These are phyloP conservation scores for Nymphalis io DNA, from an alignment of 1,140 invertebrate species.

Conservation along the genomic window DNA sequence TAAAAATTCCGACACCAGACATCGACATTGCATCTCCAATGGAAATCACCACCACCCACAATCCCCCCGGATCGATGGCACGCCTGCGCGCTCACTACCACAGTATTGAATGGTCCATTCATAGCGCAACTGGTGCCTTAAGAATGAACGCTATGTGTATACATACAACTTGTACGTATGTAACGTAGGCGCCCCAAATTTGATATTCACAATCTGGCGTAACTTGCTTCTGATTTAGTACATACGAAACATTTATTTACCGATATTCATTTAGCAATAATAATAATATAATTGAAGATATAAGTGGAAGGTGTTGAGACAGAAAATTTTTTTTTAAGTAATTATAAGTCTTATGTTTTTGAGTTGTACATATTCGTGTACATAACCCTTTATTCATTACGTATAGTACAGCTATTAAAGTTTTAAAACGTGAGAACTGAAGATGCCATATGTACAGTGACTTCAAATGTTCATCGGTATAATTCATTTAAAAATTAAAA, in stretches of 20 bases:
- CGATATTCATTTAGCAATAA: too few species aligned
- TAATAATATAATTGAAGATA: too few species aligned
- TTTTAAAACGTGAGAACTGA: too few species aligned
- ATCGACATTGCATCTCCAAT: slow-evolving; percentile 34
- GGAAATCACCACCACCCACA: slow-evolving; percentile 44
- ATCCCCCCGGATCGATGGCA: slow-evolving; percentile 58
- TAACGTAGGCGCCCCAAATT: slow-evolving; percentile 9
- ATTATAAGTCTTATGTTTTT: too few species aligned
- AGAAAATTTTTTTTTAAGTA: too few species aligned
- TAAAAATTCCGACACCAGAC: slow-evolving; percentile 24
- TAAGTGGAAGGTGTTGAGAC: too few species aligned
- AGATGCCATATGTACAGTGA: too few species aligned
- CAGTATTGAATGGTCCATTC: slow-evolving; percentile 78
- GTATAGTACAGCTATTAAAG: too few species aligned
- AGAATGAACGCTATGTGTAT: slow-evolving; percentile 57
- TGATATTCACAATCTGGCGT: not conserved
- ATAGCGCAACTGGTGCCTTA: slow-evolving; percentile 73
- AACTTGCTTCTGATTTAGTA: not conserved
- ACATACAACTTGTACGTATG: slow-evolving; percentile 31
- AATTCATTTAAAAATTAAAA: too few species aligned
- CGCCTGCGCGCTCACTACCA: slow-evolving; percentile 55
- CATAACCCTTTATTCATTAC: too few species aligned
- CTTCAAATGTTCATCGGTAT: too few species aligned
- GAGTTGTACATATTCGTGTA: too few species aligned
- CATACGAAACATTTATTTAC: not conserved